Percentiles rank a stretch among this genome's conserved stretches.
Conservation (phyloP, 2,888 invertebrate genomes). For the Zaprionus lineosus region DNA sequence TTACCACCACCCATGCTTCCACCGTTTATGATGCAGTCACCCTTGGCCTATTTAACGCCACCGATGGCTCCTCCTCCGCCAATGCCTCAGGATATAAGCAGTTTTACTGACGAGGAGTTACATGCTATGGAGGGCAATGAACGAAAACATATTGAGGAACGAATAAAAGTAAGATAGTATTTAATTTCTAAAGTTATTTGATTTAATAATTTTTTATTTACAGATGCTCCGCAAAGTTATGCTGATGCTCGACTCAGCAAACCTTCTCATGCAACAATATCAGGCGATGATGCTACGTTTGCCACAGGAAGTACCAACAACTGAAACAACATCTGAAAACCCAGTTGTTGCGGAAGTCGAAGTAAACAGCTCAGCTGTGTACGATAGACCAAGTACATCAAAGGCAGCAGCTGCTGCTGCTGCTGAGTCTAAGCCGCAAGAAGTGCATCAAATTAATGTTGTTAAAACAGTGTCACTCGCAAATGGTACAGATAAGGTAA, state of each 20-base stretch:
- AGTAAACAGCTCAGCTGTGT: constrained; percentile 28
- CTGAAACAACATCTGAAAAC: constrained; percentile 10
- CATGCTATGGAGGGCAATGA: constrained; percentile 94
- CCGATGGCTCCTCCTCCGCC: constrained; percentile 87
- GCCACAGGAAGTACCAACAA: constrained; percentile 73
- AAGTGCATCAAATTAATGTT: constrained; percentile 33
- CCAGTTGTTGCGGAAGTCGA: neutral
- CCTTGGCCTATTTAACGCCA: constrained; percentile 85
- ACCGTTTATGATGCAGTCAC: constrained; percentile 84
- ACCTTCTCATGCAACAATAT: constrained; percentile 97
- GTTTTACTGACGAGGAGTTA: constrained; percentile 92
- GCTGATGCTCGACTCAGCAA: constrained; percentile 95
- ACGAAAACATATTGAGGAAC: constrained; percentile 93
- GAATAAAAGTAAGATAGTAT: constrained; percentile 87
- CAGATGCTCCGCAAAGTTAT: constrained; percentile 92
- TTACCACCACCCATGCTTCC: constrained; percentile 71
- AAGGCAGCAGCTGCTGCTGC: constrained; percentile 53
- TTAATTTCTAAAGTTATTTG: neutral
- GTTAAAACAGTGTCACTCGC: constrained; percentile 15
- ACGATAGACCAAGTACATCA: constrained; percentile 66
- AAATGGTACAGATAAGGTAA: constrained; percentile 65
- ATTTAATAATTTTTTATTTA: constrained; percentile 55
- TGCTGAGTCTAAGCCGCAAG: constrained; percentile 24
- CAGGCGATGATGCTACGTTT: constrained; percentile 86
- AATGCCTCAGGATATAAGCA: constrained; percentile 89